Conservation (phyloP, 2,888 invertebrate genomes). For the Amiota minor region DNA sequence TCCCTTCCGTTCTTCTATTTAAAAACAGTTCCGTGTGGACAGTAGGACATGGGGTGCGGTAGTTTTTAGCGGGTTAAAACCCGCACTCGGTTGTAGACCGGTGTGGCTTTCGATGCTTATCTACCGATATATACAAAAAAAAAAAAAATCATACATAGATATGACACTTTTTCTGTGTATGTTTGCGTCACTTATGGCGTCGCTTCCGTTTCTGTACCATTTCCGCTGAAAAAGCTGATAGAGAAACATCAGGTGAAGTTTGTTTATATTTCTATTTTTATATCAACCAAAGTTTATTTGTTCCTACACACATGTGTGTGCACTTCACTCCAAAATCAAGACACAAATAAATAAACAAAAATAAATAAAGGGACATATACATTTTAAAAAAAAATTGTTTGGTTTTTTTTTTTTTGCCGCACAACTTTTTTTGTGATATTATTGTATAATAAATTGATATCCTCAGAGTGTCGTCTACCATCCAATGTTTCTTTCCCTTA, state of each 20-base stretch:
- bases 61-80: too few relatives aligned
- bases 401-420: too few relatives aligned
- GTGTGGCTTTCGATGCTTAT: too few relatives aligned
- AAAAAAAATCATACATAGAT: too few relatives aligned
- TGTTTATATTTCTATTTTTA: not conserved
- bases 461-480: not conserved
- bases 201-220: conserved; percentile 6
- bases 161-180: not conserved
- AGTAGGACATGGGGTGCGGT: too few relatives aligned
- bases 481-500: not conserved
- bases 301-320: not conserved
- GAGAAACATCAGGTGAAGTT: not conserved
- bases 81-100: too few relatives aligned
- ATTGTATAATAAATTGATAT: not conserved
- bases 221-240: conserved; percentile 6
- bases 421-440: too few relatives aligned
- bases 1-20: too few relatives aligned
- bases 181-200: conserved; percentile 19
- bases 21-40: too few relatives aligned
- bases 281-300: conserved; percentile 9
- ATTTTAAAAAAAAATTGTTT: not conserved
- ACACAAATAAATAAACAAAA: not conserved
- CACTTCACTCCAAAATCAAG: not conserved
- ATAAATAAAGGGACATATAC: not conserved
- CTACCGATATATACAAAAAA: too few relatives aligned